These are phyloP conservation scores for Macrosoma leucophasiata DNA, from an alignment of 2,888 invertebrate genomes.

Conservation along the genomic window DNA sequence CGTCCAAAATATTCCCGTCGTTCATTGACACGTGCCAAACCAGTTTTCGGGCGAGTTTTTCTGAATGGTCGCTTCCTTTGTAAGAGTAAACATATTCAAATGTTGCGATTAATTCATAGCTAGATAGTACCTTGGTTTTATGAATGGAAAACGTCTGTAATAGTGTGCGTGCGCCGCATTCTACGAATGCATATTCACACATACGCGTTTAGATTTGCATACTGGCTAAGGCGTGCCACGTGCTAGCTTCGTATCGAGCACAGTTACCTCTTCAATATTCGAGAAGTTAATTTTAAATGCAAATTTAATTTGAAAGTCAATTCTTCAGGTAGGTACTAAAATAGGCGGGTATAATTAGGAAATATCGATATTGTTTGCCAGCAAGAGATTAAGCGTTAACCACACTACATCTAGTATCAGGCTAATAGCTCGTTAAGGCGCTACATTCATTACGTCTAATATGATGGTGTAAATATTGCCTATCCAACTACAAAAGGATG, in stretches of 20 bases:
- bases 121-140: slow-evolving; percentile 70
- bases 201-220: slow-evolving; percentile 54
- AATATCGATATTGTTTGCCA: slow-evolving; percentile 2
- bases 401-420: too few species aligned
- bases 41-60: slow-evolving; percentile 69
- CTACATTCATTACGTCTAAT: too few species aligned
- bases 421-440: too few species aligned
- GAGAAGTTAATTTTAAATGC: slow-evolving; percentile 63
- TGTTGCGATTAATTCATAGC: slow-evolving; percentile 76
- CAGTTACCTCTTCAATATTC: slow-evolving; percentile 69
- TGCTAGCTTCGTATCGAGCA: slow-evolving; percentile 54
- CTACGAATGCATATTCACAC: slow-evolving; percentile 41
- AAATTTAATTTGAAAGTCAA: slow-evolving; percentile 63
- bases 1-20: slow-evolving; percentile 69
- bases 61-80: slow-evolving; percentile 74
- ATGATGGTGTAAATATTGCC: slow-evolving; percentile 35
- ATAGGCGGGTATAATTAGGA: slow-evolving; percentile 13
- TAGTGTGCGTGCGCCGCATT: slow-evolving; percentile 48
- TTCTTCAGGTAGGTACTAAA: slow-evolving; percentile 39
- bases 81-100: slow-evolving; percentile 74
- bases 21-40: slow-evolving; percentile 76
- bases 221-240: slow-evolving; percentile 62
- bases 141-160: slow-evolving; percentile 60
- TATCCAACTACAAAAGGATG: slow-evolving; percentile 36
- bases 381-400: too few species aligned